Evolutionary conservation across 2,797 vertebrate genomes (phyloP), one percentile per base, ranked within the genome.

Genomic region (Typhlichthys eigenmanni): DNA sequence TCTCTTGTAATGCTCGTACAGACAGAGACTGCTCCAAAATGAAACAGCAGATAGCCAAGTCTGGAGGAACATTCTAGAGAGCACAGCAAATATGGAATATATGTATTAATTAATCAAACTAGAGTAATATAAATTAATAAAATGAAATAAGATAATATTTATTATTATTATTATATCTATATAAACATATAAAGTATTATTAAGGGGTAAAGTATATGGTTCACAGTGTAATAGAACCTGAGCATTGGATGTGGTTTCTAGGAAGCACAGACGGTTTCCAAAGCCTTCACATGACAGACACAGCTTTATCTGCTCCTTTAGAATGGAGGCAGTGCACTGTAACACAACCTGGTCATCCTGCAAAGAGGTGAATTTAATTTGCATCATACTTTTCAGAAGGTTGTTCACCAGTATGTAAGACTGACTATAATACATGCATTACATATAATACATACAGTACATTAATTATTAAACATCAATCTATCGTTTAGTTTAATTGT

Each of bases 201-300:
- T 48, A 13, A 13, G 14, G 13, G n/a, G 16, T 14, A 29, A 11
- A 32, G 29, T 24, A 32, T 10, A 17, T 43, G 0, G 4, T 12
- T 9, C 7, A 54, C 0, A 0, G 13, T 13, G 4, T 46, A 14
- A 7, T 5, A 4, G 2, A 76, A 96, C 96, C 94, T 96, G 95
- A 55, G 96, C 95, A 0, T 97, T 97, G 11, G 95, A 96, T 43
- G 96, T 97, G 64, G 94, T 92, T 86, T 97, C 95, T 51, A 97
- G 88, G 84, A 94, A 97, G 76, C 95, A 97, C 43, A 96, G 90
- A 14, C 96, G 94, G 79, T 97, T 97, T 32, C 96, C 95, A 47
- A 97, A 97, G 34, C 95, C 96, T 82, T 97, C 96, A 1, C 94
- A 95, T 0, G 95, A 95, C 78, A 97, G 88, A 64, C 96, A 97